Percentiles rank a stretch among this genome's conserved stretches.
phyloP scores from a whole-genome alignment of 2,113 vertebrate species.

The Paralichthys olivaceus region DNA sequence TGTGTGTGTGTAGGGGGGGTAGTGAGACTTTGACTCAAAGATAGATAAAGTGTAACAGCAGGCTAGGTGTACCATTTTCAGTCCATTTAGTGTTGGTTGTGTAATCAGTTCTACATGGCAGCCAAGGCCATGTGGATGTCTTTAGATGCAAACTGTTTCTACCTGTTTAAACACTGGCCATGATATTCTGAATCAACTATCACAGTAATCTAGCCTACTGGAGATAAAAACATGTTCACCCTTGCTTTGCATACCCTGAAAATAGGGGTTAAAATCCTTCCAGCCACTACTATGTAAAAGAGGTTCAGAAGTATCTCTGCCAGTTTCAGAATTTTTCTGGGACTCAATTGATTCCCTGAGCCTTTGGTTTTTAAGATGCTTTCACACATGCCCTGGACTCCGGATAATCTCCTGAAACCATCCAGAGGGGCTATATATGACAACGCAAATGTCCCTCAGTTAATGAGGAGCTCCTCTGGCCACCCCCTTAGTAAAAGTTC shows the following conservation, averaged over 20 bases:
- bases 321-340: background rate
- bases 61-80: background rate
- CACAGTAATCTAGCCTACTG: background rate
- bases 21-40: background rate
- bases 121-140: background rate
- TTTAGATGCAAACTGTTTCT: background rate
- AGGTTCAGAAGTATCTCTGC: background rate
- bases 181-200: background rate
- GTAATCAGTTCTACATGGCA: background rate
- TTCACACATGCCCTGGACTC: too few species aligned
- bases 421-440: too few species aligned
- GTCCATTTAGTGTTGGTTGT: background rate
- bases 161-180: background rate
- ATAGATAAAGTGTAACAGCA: conserved; percentile 2
- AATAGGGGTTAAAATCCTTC: background rate
- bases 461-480: too few species aligned
- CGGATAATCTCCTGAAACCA: background rate
- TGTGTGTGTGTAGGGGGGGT: background rate
- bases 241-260: background rate
- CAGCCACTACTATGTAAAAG: background rate
- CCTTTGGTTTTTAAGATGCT: background rate
- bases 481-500: too few species aligned
- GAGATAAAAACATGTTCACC: background rate
- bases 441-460: too few species aligned
- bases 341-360: background rate